These are phyloP conservation scores for Xyrauchen texanus DNA, from an alignment of 2,113 vertebrate genomes.

Conservation along the genomic window DNA sequence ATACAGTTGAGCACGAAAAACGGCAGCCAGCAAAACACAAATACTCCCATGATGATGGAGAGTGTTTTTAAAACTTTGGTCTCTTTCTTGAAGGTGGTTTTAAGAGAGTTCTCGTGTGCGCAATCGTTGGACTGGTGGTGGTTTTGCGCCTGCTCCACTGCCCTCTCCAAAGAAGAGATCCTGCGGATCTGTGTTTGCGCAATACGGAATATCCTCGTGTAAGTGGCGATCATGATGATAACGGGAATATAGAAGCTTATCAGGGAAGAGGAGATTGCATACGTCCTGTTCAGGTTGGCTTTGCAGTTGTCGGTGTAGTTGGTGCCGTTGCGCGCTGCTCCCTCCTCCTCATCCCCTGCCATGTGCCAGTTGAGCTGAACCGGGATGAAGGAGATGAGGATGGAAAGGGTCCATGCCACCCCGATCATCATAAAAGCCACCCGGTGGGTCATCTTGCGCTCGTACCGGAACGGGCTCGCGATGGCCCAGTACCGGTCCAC, in stretches of 20 bases:
- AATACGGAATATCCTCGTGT: slow-evolving; percentile 80
- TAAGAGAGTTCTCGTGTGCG: slow-evolving; percentile 70
- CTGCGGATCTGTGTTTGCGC: slow-evolving; percentile 81
- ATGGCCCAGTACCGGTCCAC: slow-evolving; percentile 85
- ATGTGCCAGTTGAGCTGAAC: slow-evolving; percentile 82
- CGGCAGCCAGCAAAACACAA: slow-evolving; percentile 77
- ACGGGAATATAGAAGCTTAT: slow-evolving; percentile 82
- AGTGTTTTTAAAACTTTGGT: slow-evolving; percentile 80
- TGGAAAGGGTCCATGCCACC: slow-evolving; percentile 70
- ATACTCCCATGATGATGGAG: slow-evolving; percentile 77
- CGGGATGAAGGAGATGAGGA: slow-evolving; percentile 81
- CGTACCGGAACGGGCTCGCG: slow-evolving; percentile 78
- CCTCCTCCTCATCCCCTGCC: slow-evolving; percentile 59
- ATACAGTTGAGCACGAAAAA: slow-evolving; percentile 80
- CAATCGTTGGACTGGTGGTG: slow-evolving; percentile 57
- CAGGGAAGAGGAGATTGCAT: slow-evolving; percentile 77
- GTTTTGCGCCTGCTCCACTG: slow-evolving; percentile 66
- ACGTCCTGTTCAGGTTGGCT: slow-evolving; percentile 77
- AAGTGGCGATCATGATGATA: slow-evolving; percentile 81
- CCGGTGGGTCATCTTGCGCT: slow-evolving; percentile 76
- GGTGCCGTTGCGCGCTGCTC: slow-evolving; percentile 29
- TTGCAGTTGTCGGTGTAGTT: slow-evolving; percentile 66
- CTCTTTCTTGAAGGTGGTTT: slow-evolving; percentile 79
- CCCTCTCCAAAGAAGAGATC: slow-evolving; percentile 78
- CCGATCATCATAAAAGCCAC: slow-evolving; percentile 80